Evolutionary conservation across 2,888 invertebrate species (phyloP).

Genomic region (Osedax frankpressi): DNA sequence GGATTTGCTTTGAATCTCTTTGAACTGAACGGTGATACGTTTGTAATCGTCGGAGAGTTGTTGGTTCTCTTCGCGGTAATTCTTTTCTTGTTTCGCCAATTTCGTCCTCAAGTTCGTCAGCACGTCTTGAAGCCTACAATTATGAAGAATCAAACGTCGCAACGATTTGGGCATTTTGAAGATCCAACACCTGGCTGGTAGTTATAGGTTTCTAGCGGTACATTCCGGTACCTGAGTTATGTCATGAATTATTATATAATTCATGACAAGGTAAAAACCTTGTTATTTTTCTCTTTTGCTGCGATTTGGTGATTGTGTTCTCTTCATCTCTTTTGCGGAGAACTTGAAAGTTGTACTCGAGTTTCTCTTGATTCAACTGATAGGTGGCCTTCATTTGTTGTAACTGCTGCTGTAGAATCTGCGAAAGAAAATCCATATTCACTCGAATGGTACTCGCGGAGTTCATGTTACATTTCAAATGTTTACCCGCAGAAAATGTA

Average conservation of each 20-base stretch:
- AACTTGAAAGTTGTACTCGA: slow-evolving; percentile 73
- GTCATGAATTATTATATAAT: no score
- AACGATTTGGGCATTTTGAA: no score
- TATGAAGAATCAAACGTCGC: not conserved
- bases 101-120: slow-evolving; percentile 57
- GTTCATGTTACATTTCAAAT: no score
- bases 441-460: no score
- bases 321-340: slow-evolving; percentile 76
- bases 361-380: slow-evolving; percentile 71
- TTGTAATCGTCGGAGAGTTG: slow-evolving; percentile 57
- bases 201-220: no score
- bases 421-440: no score
- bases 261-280: slow-evolving; percentile 29
- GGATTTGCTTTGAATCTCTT: slow-evolving; percentile 44
- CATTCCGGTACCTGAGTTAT: no score
- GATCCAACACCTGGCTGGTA: no score
- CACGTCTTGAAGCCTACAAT: slow-evolving; percentile 51
- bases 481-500: no score
- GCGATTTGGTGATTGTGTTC: slow-evolving; percentile 46
- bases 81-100: slow-evolving; percentile 57
- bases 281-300: slow-evolving; percentile 46
- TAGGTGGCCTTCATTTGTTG: slow-evolving; percentile 69
- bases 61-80: slow-evolving; percentile 56
- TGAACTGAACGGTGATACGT: slow-evolving; percentile 44
- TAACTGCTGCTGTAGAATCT: slow-evolving; percentile 57